Evolutionary conservation across 1,140 invertebrate genomes (phyloP).

Genomic region (Hyposmocoma kahamanoa): DNA sequence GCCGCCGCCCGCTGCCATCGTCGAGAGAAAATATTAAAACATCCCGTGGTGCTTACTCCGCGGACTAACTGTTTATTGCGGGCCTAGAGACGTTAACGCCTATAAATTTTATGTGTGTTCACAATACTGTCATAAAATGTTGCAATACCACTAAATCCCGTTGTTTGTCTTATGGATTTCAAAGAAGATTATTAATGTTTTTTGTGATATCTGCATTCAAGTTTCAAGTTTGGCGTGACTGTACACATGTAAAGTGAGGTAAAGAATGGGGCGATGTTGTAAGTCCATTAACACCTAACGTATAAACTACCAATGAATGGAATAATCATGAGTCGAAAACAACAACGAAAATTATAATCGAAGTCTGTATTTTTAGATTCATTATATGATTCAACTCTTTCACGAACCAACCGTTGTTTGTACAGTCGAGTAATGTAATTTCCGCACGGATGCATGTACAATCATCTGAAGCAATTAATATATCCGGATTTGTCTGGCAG

Average conservation of each 20-base stretch:
- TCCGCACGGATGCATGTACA: slow-evolving; percentile 44
- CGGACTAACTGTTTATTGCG: slow-evolving; percentile 56
- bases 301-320: too few relatives aligned
- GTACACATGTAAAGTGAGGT: too few relatives aligned
- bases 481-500: slow-evolving; percentile 35
- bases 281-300: too few relatives aligned
- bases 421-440: slow-evolving; percentile 34
- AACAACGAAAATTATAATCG: too few relatives aligned
- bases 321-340: too few relatives aligned
- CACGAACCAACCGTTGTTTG: background rate
- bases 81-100: slow-evolving; percentile 50
- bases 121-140: slow-evolving; percentile 57
- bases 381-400: too few relatives aligned
- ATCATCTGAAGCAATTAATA: slow-evolving; percentile 51
- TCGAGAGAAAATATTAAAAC: slow-evolving; percentile 46
- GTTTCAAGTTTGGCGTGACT: too few relatives aligned
- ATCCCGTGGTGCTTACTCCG: slow-evolving; percentile 34
- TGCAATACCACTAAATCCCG: slow-evolving; percentile 56
- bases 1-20: slow-evolving; percentile 11
- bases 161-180: slow-evolving; percentile 55
- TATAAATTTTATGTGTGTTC: slow-evolving; percentile 63
- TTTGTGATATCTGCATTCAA: too few relatives aligned
- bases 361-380: too few relatives aligned
- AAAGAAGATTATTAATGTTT: slow-evolving; percentile 43
- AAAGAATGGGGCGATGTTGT: too few relatives aligned